Evolutionary conservation across 2,888 invertebrate genomes (phyloP).

Genomic region (Rotaria socialis): DNA sequence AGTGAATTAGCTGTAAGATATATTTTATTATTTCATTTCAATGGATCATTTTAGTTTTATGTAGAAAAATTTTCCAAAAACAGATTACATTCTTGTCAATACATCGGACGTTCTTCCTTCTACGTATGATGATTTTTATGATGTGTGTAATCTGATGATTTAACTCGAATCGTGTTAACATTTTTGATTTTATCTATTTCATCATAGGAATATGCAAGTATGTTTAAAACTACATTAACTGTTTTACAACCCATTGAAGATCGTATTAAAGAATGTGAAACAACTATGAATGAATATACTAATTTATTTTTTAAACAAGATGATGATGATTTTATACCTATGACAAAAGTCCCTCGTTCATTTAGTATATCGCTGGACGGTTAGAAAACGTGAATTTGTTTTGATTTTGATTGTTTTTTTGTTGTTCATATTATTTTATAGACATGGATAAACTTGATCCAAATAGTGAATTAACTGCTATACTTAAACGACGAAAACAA

Average conservation of each 20-base stretch:
- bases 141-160: background rate
- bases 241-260: background rate
- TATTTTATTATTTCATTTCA: background rate
- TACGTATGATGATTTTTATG: background rate
- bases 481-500: constrained; percentile 29
- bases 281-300: background rate
- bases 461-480: background rate
- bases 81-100: background rate
- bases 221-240: background rate
- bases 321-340: background rate
- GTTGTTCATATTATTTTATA: background rate
- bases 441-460: background rate
- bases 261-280: constrained; percentile 4
- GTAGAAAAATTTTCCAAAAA: constrained; percentile 20
- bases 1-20: background rate
- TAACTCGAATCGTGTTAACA: background rate
- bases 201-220: background rate
- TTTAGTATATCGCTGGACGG: background rate
- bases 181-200: background rate
- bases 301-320: constrained; percentile 5
- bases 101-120: background rate
- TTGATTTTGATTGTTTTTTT: background rate
- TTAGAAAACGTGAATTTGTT: background rate
- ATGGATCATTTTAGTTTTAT: background rate
- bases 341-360: background rate